phyloP scores from a whole-genome alignment of 30 jellyfish, hydroid and myxozoan genomes.

The Aurelia coerulea region DNA sequence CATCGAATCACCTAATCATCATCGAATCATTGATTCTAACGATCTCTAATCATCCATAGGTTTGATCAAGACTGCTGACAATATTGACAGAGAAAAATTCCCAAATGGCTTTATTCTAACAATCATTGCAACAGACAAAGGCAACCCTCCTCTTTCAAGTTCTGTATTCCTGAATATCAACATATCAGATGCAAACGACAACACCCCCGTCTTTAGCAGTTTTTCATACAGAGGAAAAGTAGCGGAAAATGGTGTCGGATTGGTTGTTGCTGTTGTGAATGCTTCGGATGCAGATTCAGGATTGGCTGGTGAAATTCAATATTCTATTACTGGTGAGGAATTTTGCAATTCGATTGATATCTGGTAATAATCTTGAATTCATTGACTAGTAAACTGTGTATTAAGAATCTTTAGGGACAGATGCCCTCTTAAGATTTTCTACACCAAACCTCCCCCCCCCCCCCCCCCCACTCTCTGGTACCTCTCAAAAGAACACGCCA shows the following conservation, averaged over 20 bases:
- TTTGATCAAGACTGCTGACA: constrained; percentile 10
- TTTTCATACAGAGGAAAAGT: constrained; percentile 65
- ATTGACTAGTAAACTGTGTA: too few relatives aligned
- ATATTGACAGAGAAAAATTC: constrained; percentile 70
- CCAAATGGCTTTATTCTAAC: constrained; percentile 50
- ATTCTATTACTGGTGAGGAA: constrained; percentile 50
- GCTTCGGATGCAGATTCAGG: constrained; percentile 91
- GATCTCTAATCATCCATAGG: constrained; percentile 15
- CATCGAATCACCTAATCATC: not conserved
- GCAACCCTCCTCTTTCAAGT: constrained; percentile 28
- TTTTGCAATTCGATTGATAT: not conserved
- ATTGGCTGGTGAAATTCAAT: constrained; percentile 68
- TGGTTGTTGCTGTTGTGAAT: constrained; percentile 60
- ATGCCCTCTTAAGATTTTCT: too few relatives aligned
- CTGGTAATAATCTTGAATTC: too few relatives aligned
- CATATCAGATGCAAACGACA: constrained; percentile 70
- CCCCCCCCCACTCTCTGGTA: too few relatives aligned
- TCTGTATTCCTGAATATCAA: constrained; percentile 31
- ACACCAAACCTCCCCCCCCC: too few relatives aligned
- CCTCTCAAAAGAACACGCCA: too few relatives aligned
- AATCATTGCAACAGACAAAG: constrained; percentile 49
- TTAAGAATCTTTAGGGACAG: too few relatives aligned
- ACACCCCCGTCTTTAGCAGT: constrained; percentile 58
- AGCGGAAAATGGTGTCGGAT: constrained; percentile 43
- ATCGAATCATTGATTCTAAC: not conserved